These are phyloP conservation scores for Chloroclysta siterata DNA, from an alignment of 2,888 invertebrate genomes.

Conservation along the genomic window DNA sequence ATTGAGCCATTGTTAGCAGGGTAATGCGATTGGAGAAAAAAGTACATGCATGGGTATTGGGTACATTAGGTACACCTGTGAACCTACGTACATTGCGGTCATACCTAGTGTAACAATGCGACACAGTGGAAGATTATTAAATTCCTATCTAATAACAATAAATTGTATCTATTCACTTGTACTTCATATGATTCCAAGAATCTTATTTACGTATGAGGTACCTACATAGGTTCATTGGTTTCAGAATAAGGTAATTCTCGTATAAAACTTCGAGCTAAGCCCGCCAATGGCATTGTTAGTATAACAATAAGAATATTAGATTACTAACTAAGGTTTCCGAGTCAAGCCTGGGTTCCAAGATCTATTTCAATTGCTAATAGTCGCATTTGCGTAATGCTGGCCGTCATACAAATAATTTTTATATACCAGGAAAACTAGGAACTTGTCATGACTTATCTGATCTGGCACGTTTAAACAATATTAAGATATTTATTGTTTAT, in stretches of 20 bases:
- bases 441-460: neutral
- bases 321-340: neutral
- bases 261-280: neutral
- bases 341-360: constrained; percentile 7
- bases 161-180: neutral
- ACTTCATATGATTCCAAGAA: constrained; percentile 1
- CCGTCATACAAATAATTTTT: neutral
- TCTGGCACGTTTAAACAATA: neutral
- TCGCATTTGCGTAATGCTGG: constrained; percentile 8
- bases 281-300: neutral
- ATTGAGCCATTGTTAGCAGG: neutral
- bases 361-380: constrained; percentile 11
- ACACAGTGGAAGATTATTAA: constrained; percentile 1
- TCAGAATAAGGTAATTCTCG: too few species aligned
- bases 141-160: constrained; percentile 21
- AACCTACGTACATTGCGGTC: neutral
- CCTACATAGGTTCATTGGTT: too few species aligned
- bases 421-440: constrained; percentile 1
- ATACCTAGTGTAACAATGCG: neutral
- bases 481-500: too few species aligned
- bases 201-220: neutral
- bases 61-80: too few species aligned
- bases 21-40: neutral
- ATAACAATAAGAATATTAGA: neutral
- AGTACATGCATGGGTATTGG: neutral